A percentile compares a stretch with the other conserved stretches of the same genome.
These are phyloP conservation scores for Ctenochaetus hawaiiensis DNA, from an alignment of 2,797 vertebrate genomes.

Conservation along the genomic window DNA sequence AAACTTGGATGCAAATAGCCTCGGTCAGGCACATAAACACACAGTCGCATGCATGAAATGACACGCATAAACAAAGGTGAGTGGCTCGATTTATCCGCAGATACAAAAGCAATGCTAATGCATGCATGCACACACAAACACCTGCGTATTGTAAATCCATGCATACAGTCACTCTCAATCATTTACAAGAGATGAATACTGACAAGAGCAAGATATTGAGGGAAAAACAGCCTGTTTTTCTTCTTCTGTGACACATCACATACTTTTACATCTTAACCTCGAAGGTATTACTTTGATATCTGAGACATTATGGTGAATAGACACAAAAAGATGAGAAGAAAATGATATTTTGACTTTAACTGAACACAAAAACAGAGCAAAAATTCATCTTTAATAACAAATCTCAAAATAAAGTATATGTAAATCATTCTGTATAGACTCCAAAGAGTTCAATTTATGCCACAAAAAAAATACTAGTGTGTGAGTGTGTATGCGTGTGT, in stretches of 20 bases:
- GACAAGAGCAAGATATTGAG: slow-evolving; percentile 36
- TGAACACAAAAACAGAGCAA: slow-evolving; percentile 3
- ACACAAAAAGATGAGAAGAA: background rate
- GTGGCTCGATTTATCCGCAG: slow-evolving; percentile 50
- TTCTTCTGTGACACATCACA: slow-evolving; percentile 17
- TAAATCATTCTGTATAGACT: background rate
- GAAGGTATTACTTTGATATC: slow-evolving; percentile 22
- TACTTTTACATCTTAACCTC: slow-evolving; percentile 42
- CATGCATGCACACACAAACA: slow-evolving; percentile 15
- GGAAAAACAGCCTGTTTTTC: slow-evolving; percentile 25
- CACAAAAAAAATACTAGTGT: background rate
- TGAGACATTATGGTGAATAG: background rate
- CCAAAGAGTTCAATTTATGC: slow-evolving; percentile 3
- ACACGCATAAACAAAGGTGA: slow-evolving; percentile 69
- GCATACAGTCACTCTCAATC: slow-evolving; percentile 34
- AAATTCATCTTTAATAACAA: slow-evolving; percentile 3
- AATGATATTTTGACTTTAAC: slow-evolving; percentile 9
- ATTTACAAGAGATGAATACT: slow-evolving; percentile 51
- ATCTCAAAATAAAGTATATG: background rate
- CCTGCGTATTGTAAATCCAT: slow-evolving; percentile 40
- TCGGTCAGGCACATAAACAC: slow-evolving; percentile 54
- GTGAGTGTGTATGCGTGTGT: no score
- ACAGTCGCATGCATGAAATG: slow-evolving; percentile 53
- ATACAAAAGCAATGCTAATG: slow-evolving; percentile 53
- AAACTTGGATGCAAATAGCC: slow-evolving; percentile 73